Conservation (phyloP, 2,797 vertebrate species). For the Gobio occitaniae region DNA sequence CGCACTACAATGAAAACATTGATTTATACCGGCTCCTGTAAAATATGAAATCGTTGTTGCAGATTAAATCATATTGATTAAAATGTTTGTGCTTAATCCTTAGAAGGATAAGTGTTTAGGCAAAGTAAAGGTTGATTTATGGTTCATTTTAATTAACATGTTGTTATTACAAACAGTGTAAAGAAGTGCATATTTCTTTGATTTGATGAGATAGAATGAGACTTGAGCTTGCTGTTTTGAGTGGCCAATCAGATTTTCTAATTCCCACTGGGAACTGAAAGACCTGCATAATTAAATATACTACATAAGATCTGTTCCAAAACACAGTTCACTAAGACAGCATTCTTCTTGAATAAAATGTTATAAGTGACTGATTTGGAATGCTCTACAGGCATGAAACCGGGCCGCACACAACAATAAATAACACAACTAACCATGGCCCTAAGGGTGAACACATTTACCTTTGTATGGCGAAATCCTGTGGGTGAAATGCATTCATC, state of each 20-base stretch:
- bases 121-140: conserved; percentile 57
- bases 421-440: background rate
- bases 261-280: conserved; percentile 3
- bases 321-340: background rate
- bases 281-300: background rate
- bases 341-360: background rate
- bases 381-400: background rate
- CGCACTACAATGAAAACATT: conserved; percentile 65
- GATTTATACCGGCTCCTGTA: conserved; percentile 64
- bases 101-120: conserved; percentile 34
- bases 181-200: conserved; percentile 37
- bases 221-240: conserved; percentile 37
- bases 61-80: conserved; percentile 64
- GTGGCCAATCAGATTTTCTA: background rate
- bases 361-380: background rate
- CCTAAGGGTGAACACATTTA: background rate
- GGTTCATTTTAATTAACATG: conserved; percentile 61
- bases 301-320: background rate
- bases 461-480: background rate
- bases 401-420: background rate
- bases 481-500: background rate
- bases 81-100: conserved; percentile 48
- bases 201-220: conserved; percentile 57
- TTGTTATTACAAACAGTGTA: conserved; percentile 52
- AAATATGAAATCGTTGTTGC: conserved; percentile 57